A percentile compares a stretch with the other conserved stretches of the same genome.
Conservation (phyloP, 2,113 vertebrate genomes). For the Meriones unguiculatus region DNA sequence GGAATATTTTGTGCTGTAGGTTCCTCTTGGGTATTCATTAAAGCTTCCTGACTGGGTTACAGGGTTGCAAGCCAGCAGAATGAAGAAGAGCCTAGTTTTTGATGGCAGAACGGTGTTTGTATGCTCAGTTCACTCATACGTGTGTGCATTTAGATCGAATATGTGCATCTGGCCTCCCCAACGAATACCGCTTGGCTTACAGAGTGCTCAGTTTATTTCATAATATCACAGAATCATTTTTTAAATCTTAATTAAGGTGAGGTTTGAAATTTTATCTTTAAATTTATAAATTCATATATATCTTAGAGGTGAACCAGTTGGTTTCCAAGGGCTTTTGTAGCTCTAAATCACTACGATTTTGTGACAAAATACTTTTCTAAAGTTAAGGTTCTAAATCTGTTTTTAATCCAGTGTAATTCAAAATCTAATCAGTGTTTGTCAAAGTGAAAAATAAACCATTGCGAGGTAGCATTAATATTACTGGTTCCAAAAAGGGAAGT, state of each 20-base stretch:
- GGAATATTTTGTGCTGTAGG: conserved; percentile 31
- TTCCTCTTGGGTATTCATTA: conserved; percentile 69
- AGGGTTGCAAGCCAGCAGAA: neutral
- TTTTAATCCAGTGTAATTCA: conserved; percentile 39
- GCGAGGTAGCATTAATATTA: neutral
- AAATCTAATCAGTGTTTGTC: neutral
- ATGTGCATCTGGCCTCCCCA: neutral
- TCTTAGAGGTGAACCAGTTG: neutral
- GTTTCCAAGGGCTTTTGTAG: neutral
- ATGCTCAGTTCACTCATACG: neutral
- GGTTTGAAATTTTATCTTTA: neutral
- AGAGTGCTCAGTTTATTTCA: neutral
- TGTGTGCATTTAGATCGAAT: neutral
- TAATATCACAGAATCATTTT: neutral
- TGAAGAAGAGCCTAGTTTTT: neutral
- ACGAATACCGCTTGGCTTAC: neutral
- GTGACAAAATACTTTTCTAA: conserved; percentile 5
- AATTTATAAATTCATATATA: neutral
- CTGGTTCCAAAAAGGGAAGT: neutral
- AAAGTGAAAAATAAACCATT: neutral
- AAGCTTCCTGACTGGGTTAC: conserved; percentile 16
- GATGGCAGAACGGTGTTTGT: neutral
- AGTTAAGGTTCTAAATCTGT: conserved; percentile 30
- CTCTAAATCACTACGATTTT: neutral
- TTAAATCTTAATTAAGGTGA: conserved; percentile 3